Evolutionary conservation across 2,888 invertebrate genomes (phyloP).

Genomic region (Pammene fasciana): DNA sequence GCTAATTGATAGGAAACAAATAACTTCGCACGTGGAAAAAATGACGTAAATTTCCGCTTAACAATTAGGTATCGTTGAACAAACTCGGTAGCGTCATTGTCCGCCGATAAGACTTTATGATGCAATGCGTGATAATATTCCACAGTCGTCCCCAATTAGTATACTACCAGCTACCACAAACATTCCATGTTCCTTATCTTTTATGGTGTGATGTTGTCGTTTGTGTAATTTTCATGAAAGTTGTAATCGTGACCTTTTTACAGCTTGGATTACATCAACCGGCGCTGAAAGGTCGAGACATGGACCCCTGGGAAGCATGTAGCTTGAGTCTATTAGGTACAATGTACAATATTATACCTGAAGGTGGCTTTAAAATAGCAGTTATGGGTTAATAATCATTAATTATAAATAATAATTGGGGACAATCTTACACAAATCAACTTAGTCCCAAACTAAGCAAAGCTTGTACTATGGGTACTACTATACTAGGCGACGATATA

Average conservation of each 20-base stretch:
- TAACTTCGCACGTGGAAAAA: constrained; percentile 28
- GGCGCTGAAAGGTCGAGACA: constrained; percentile 3
- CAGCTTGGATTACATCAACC: constrained; percentile 15
- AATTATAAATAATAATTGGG: too few species aligned
- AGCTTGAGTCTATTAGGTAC: too few species aligned
- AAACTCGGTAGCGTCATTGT: constrained; percentile 35
- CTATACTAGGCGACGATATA: too few species aligned
- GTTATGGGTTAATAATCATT: too few species aligned
- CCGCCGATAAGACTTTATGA: constrained; percentile 47
- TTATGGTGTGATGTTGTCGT: constrained; percentile 14
- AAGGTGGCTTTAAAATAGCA: not conserved
- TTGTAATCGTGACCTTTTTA: constrained; percentile 21
- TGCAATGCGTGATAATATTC: constrained; percentile 47
- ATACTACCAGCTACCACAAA: constrained; percentile 12
- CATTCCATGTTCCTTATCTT: constrained; percentile 25
- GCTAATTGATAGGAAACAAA: not conserved
- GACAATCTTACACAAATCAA: too few species aligned
- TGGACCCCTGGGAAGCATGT: constrained; percentile 1
- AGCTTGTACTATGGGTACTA: too few species aligned
- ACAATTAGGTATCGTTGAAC: constrained; percentile 23
- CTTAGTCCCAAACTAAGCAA: too few species aligned
- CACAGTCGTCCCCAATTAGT: constrained; percentile 33
- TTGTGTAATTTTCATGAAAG: constrained; percentile 4
- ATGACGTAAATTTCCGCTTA: constrained; percentile 29
- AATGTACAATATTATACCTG: not conserved